Base-by-base conservation (phyloP, 2,888 invertebrate species). In the Cosmopolites sordidus region DNA sequence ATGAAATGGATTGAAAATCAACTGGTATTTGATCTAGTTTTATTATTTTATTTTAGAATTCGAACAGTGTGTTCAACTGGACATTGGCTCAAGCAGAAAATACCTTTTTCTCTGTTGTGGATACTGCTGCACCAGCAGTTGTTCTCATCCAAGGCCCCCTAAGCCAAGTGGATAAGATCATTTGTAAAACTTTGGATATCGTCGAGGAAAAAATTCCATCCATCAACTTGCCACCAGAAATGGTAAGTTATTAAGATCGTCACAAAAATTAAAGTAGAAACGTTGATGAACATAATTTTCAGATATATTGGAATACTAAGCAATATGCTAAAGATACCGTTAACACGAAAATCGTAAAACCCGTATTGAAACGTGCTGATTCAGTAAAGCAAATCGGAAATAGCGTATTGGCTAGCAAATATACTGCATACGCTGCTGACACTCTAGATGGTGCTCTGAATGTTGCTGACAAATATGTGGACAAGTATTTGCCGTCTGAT, bases 151-250 rank as follows among this genome's bases (percentile, higher is more conserved):
- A 87, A 67, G 78, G 81, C 0, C 92, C 92, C 0, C 76, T 91
- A 8, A 77, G 79, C 22, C 83, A 83, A 52, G 78, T 90, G 33
- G 91, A 91, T 74, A 79, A 79, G 59, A 78, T 91, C 57, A 82
- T 93, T 56, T 92, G 91, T 75, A 85, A 82, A 68, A 89, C 91
- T 51, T 80, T 94, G 59, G 91, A 92, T 62, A 80, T 87, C 33
- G 84, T 93, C n/a, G 92, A 93, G 71, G 83, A 87, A 65, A 81
- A 83, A 54, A 85, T 91, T 43, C 93, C 93, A 0, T 82, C 86
- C 1, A 87, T 93, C 56, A 84, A 86, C 69, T 76, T 92, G 60
- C 90, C 92, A 3, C 91, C 93, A 6, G 83, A 92, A 76, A 82
- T 87, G 78, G 92, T 92, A 78, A 81, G n/a, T 27, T 27, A 9